Percentiles rank a stretch among this genome's conserved stretches.
Evolutionary conservation across 2,888 invertebrate species (phyloP).

Genomic region (Lucinisca nassula): DNA sequence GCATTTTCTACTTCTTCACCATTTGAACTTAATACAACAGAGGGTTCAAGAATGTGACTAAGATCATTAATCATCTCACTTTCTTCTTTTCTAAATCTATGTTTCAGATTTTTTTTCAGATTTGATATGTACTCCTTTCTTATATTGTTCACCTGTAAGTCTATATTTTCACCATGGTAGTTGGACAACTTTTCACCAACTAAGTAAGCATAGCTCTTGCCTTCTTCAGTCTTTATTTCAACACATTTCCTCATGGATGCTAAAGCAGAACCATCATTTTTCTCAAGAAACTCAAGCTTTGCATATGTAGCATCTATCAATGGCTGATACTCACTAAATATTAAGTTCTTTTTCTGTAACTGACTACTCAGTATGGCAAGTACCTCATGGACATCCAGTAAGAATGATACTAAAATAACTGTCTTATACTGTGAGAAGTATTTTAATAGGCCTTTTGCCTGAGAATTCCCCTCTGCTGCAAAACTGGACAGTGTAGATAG

Average conservation of each 20-base stretch:
- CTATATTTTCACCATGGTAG: too few relatives aligned
- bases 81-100: slow-evolving; percentile 47
- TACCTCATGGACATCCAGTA: slow-evolving; percentile 60
- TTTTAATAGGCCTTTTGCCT: slow-evolving; percentile 42
- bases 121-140: slow-evolving; percentile 16
- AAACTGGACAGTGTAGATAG: slow-evolving; percentile 53
- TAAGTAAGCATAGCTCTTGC: not conserved
- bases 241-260: slow-evolving; percentile 23
- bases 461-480: slow-evolving; percentile 46
- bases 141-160: slow-evolving; percentile 26
- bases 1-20: not conserved
- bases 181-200: slow-evolving; percentile 30
- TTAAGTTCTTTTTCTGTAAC: slow-evolving; percentile 51
- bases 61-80: slow-evolving; percentile 36
- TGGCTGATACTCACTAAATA: slow-evolving; percentile 56
- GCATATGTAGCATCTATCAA: slow-evolving; percentile 38
- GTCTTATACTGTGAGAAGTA: slow-evolving; percentile 56
- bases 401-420: slow-evolving; percentile 42
- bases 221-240: not conserved
- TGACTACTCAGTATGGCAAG: slow-evolving; percentile 35
- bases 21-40: not conserved
- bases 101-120: slow-evolving; percentile 40
- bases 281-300: slow-evolving; percentile 22
- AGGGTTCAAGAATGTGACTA: slow-evolving; percentile 31
- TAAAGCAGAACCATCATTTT: slow-evolving; percentile 25